Conservation (phyloP, 2,888 invertebrate species). For the Limnephilus auricula region DNA sequence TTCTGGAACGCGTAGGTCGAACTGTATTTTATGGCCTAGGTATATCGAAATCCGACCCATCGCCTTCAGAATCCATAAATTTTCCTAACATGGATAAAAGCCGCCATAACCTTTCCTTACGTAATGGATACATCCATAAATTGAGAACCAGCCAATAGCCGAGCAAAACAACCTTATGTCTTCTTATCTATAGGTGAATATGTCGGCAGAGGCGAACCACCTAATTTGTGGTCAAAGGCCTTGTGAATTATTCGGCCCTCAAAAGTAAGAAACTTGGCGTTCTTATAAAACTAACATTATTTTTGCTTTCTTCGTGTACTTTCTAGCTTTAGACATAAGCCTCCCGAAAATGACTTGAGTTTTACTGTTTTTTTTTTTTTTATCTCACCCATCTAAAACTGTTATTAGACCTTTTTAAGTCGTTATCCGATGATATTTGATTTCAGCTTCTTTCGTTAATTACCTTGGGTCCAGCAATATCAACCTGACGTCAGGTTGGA, state of each 20-base stretch:
- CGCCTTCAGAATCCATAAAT: constrained; percentile 60
- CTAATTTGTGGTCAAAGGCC: not conserved
- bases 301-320: too few relatives aligned
- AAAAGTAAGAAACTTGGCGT: not conserved
- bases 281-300: not conserved
- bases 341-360: not conserved
- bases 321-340: not conserved
- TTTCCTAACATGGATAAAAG: constrained; percentile 60
- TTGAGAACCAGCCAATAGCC: constrained; percentile 41
- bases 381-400: too few relatives aligned
- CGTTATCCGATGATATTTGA: too few relatives aligned
- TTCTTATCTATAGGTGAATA: constrained; percentile 43
- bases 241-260: not conserved
- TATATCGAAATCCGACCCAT: constrained; percentile 49
- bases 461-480: too few relatives aligned
- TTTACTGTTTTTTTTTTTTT: not conserved
- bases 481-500: too few relatives aligned
- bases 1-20: not conserved
- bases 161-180: constrained; percentile 49
- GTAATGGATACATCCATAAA: constrained; percentile 54
- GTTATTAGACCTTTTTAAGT: too few relatives aligned
- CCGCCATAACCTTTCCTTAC: constrained; percentile 62
- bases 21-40: constrained; percentile 32
- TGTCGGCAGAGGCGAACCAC: constrained; percentile 17
- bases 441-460: too few relatives aligned